Base-by-base conservation (phyloP, 2,113 vertebrate genomes). In the Seriola dumerili region DNA sequence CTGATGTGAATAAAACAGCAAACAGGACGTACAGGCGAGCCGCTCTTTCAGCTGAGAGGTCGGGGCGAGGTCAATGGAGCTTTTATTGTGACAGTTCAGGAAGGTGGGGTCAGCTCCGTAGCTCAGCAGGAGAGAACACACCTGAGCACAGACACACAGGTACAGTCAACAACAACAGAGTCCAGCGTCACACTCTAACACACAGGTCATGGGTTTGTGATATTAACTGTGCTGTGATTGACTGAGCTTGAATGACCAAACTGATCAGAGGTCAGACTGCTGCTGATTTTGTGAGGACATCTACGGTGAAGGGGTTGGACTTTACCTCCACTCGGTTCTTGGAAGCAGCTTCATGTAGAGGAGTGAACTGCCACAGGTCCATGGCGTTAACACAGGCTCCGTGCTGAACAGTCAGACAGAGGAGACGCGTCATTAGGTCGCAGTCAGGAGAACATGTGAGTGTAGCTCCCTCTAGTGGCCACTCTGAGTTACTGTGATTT, bases 361-460 rank as follows among this genome's bases (percentile, higher is more conserved):
- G 97, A 0, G 97, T 98, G 40, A 98, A 98, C 2, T 98, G 97
- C 97, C 97, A 98, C 54, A 98, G 96, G 89, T 98, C 97, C 97
- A 97, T 97, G 1, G 97, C 96, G 3, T 98, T 98, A 52, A 98
- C 97, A 52, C 97, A 97, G 38, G 97, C 97, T 2, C 97, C 97
- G 2, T 98, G 97, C 97, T 98, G 70, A 38, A 17, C 14, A 48
- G 1, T 17, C 14, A 48, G 3, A 48, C 46, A 16, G 4, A 5
- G 2, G 29, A 29, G 29, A 29, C 29, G 29, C 23, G 3, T 44
- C 42, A 44, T 44, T 12, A 44, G 42, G 7, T 38, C 2, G 9
- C 8, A 42, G 2, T 9, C 8, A 36, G 34, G 34, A 6, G 8
- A 40, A 10, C 40, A 11, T 46, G 14, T 16, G 14, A 16, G 46